Conservation (phyloP, 1,140 invertebrate species). For the Prorops nasuta region DNA sequence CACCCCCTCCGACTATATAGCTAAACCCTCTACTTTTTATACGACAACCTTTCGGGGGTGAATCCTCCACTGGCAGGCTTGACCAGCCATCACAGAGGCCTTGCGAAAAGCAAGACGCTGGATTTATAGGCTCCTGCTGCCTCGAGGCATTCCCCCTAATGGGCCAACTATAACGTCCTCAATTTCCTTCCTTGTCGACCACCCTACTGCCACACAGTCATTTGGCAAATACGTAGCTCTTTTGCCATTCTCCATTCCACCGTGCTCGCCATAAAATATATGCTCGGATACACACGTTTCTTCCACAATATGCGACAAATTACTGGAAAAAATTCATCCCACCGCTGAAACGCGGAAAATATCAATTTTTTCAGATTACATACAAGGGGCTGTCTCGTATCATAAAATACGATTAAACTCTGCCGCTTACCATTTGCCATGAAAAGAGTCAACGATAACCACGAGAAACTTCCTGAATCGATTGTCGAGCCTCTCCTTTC, state of each 20-base stretch:
- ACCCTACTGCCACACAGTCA: neutral
- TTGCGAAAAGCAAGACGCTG: constrained; percentile 22
- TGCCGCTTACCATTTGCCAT: too few relatives aligned
- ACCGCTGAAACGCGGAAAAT: neutral
- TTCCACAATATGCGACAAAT: constrained; percentile 4
- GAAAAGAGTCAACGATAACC: constrained; percentile 17
- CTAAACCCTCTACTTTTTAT: constrained; percentile 1
- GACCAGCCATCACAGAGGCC: constrained; percentile 12
- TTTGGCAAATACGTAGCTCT: neutral
- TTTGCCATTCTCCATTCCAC: neutral
- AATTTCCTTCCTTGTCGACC: constrained; percentile 18
- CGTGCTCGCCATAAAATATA: neutral
- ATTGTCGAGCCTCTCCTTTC: constrained; percentile 21
- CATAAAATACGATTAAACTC: too few relatives aligned
- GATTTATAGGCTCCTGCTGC: constrained; percentile 23
- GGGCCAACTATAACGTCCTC: constrained; percentile 24
- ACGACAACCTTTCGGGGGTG: constrained; percentile 20
- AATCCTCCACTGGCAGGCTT: constrained; percentile 14
- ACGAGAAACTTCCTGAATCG: constrained; percentile 26
- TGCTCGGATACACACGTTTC: neutral
- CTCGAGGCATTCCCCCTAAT: constrained; percentile 19
- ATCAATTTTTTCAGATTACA: neutral
- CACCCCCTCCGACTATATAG: constrained; percentile 9
- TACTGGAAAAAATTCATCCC: constrained; percentile 6
- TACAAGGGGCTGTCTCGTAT: too few relatives aligned